phyloP scores from a whole-genome alignment of 2,888 invertebrate species.

The Ormyrus rosae region DNA sequence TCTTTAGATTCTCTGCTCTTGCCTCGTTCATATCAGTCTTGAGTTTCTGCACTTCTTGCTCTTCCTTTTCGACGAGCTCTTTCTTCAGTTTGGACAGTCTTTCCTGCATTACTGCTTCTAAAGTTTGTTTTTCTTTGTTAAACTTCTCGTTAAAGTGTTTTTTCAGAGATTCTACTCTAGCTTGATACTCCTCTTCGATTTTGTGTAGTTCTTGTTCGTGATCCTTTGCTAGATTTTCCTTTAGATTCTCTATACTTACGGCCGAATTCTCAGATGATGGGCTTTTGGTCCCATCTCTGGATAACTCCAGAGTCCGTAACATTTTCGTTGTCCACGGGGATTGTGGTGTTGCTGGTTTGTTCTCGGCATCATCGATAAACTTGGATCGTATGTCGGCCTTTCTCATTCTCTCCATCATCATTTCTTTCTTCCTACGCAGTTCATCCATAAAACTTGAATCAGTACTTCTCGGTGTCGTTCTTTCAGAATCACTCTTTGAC shows the following conservation, averaged over 20 bases:
- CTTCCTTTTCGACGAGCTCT: conserved; percentile 76
- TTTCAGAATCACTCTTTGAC: conserved; percentile 69
- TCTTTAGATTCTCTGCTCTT: conserved; percentile 67
- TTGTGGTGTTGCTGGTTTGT: not conserved
- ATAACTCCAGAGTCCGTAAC: conserved; percentile 32
- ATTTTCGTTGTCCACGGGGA: conserved; percentile 39
- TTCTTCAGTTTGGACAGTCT: conserved; percentile 76
- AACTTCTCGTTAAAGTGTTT: conserved; percentile 74
- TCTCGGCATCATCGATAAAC: not conserved
- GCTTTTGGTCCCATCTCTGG: conserved; percentile 22
- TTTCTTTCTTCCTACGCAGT: conserved; percentile 64
- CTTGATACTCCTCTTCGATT: conserved; percentile 79
- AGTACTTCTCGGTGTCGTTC: conserved; percentile 60
- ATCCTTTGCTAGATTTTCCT: conserved; percentile 65
- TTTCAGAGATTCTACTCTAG: conserved; percentile 74
- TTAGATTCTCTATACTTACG: conserved; percentile 76
- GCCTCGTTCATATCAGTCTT: conserved; percentile 69
- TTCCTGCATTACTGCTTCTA: conserved; percentile 76
- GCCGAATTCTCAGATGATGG: conserved; percentile 69
- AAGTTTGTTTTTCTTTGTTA: conserved; percentile 73
- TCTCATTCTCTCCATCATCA: conserved; percentile 66
- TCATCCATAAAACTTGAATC: conserved; percentile 61
- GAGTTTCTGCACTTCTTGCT: conserved; percentile 67
- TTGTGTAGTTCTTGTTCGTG: conserved; percentile 75
- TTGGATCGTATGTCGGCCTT: conserved; percentile 49